phyloP scores from a whole-genome alignment of 2,113 vertebrate genomes.

The Petrocephalus microphthalmus region DNA sequence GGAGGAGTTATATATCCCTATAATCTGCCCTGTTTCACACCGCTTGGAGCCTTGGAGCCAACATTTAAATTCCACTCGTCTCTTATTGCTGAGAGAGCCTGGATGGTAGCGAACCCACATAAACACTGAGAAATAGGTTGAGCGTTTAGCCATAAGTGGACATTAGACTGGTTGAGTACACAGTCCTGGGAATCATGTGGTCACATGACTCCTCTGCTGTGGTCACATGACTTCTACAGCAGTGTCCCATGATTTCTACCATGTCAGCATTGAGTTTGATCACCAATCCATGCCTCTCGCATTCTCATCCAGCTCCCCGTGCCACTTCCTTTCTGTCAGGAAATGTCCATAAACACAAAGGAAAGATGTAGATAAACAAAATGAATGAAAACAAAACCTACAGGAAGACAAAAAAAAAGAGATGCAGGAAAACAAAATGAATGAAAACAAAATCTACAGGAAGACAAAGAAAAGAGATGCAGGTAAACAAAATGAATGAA shows the following conservation, averaged over 20 bases:
- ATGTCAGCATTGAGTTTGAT: too few relatives aligned
- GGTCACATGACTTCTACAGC: too few relatives aligned
- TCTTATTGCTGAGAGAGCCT: neutral
- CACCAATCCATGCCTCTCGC: too few relatives aligned
- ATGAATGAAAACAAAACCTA: neutral
- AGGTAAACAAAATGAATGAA: neutral
- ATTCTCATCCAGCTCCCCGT: too few relatives aligned
- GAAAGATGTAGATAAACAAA: neutral
- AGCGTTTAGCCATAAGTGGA: neutral
- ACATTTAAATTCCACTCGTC: constrained; percentile 26
- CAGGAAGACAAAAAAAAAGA: too few relatives aligned
- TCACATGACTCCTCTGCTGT: neutral
- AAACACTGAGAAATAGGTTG: neutral
- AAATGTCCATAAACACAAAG: neutral
- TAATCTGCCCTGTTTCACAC: neutral
- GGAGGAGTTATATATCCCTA: neutral
- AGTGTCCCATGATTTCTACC: too few relatives aligned
- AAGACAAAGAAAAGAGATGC: neutral
- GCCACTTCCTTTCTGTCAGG: too few relatives aligned
- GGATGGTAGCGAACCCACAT: neutral
- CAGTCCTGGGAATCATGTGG: neutral
- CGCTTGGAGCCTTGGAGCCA: neutral
- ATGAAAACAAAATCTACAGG: neutral
- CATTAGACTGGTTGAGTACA: neutral
- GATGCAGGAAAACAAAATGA: neutral